phyloP scores from a whole-genome alignment of 2,113 vertebrate genomes.

The Emydocephalus ijimae region DNA sequence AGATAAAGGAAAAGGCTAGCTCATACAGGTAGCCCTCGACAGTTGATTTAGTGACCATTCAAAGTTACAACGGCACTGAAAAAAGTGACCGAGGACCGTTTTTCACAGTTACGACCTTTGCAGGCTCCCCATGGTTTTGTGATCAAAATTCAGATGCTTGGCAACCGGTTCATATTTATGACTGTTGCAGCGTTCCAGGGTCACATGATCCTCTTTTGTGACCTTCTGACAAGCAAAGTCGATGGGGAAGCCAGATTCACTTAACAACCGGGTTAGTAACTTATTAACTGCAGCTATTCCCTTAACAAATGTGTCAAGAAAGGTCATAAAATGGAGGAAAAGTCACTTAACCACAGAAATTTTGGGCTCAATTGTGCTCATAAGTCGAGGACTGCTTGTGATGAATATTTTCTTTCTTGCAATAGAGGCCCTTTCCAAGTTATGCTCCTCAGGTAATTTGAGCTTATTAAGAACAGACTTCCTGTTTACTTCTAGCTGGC shows the following conservation, averaged over 20 bases:
- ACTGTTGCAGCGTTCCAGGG: not conserved
- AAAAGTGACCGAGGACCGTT: not conserved
- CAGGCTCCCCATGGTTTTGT: not conserved
- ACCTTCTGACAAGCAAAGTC: not conserved
- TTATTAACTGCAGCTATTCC: not conserved
- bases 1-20: not conserved
- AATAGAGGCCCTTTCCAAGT: not conserved
- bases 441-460: not conserved
- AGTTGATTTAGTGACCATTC: not conserved
- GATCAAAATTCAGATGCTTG: not conserved
- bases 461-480: not conserved
- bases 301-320: not conserved
- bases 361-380: not conserved
- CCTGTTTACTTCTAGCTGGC: not conserved
- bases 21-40: not conserved
- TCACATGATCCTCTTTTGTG: not conserved
- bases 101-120: not conserved
- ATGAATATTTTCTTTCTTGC: not conserved
- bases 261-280: not conserved
- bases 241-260: not conserved
- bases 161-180: not conserved
- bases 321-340: not conserved
- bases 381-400: not conserved
- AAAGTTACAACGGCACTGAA: not conserved
- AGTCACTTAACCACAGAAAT: not conserved